Evolutionary conservation across 2,113 vertebrate species (phyloP).

Genomic region (Xenotilapia longispinis): DNA sequence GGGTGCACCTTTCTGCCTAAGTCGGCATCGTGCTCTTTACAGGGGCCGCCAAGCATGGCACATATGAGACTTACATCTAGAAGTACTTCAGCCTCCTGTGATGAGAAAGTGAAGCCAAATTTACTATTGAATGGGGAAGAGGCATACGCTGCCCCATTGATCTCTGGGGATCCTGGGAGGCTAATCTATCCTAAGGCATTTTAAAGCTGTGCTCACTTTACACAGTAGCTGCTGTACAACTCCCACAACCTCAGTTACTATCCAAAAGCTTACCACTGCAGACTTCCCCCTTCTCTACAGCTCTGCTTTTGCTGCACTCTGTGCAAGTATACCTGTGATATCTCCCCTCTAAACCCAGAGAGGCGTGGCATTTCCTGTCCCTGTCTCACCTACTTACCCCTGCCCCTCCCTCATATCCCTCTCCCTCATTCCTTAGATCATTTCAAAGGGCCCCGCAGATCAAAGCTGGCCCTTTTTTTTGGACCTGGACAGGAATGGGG

Average conservation of each 20-base stretch:
- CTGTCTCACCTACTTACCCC: slow-evolving; percentile 5
- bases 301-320: not conserved
- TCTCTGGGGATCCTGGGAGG: slow-evolving; percentile 19
- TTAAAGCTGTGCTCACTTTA: slow-evolving; percentile 3
- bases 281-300: not conserved
- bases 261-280: not conserved
- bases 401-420: not conserved
- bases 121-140: slow-evolving; percentile 1
- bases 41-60: slow-evolving; percentile 1
- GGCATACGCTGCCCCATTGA: slow-evolving; percentile 8
- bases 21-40: not conserved
- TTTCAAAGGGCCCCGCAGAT: slow-evolving; percentile 65
- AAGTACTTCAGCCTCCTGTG: not conserved
- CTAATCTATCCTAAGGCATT: slow-evolving; percentile 23
- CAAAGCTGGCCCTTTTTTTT: slow-evolving; percentile 56
- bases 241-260: not conserved
- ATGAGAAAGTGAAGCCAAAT: not conserved
- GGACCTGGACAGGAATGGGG: slow-evolving; percentile 52
- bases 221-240: not conserved
- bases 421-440: slow-evolving; percentile 33
- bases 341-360: not conserved
- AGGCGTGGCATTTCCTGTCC: slow-evolving; percentile 8
- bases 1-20: not conserved
- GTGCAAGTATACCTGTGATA: slow-evolving; percentile 13
- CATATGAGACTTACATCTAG: slow-evolving; percentile 15